Percentiles rank a stretch among this genome's conserved stretches.
phyloP scores from a whole-genome alignment of 1,140 invertebrate genomes.

The Adoxophyes honmai region DNA sequence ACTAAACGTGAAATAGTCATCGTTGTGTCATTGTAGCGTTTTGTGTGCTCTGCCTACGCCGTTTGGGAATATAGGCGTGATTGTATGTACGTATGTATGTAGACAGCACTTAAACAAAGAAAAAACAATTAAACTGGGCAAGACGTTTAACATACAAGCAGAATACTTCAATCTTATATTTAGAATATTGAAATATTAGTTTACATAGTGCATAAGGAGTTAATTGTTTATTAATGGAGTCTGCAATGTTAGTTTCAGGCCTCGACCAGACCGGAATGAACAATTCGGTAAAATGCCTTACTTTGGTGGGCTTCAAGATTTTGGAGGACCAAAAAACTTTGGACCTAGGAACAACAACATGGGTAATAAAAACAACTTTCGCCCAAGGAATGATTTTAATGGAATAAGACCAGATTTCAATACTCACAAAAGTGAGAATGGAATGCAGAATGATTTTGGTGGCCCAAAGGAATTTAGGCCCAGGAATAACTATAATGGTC shows the following conservation, averaged over 20 bases:
- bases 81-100: no score
- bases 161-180: no score
- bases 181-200: no score
- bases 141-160: no score
- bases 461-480: conserved; percentile 69
- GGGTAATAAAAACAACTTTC: conserved; percentile 65
- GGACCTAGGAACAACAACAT: conserved; percentile 64
- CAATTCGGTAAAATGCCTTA: conserved; percentile 79
- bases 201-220: no score
- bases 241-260: conserved; percentile 65
- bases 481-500: conserved; percentile 78
- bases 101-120: no score
- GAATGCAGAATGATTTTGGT: conserved; percentile 67
- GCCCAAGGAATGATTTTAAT: conserved; percentile 71
- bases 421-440: conserved; percentile 65
- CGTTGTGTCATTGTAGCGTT: no score
- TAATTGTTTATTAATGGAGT: no score
- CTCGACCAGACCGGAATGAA: conserved; percentile 79
- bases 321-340: conserved; percentile 75
- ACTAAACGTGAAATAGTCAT: no score
- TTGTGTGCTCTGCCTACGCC: no score
- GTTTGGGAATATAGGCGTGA: no score
- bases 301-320: conserved; percentile 66
- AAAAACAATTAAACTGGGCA: no score
- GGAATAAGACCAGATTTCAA: conserved; percentile 78